These are phyloP conservation scores for Ephestia elutella DNA, from an alignment of 1,140 invertebrate genomes.

Conservation along the genomic window DNA sequence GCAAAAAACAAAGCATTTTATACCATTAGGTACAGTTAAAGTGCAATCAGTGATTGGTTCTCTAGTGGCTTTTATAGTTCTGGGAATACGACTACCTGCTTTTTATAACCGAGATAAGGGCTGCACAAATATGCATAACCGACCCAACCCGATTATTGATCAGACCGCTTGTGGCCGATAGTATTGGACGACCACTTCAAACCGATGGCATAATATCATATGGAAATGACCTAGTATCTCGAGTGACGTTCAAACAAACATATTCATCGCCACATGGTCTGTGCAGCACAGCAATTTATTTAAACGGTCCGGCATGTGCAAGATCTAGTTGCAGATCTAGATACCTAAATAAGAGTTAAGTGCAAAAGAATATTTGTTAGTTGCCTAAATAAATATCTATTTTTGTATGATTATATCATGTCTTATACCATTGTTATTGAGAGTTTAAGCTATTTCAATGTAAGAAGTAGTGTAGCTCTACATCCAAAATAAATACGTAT, in stretches of 20 bases:
- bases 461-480: background rate
- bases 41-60: conserved; percentile 30
- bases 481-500: conserved; percentile 11
- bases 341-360: too few relatives aligned
- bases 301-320: too few relatives aligned
- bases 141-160: conserved; percentile 55
- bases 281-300: background rate
- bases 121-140: conserved; percentile 49
- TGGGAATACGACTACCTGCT: conserved; percentile 62
- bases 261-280: conserved; percentile 26
- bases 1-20: conserved; percentile 31
- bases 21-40: background rate
- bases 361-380: too few relatives aligned
- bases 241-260: conserved; percentile 27
- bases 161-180: conserved; percentile 22
- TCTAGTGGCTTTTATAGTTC: conserved; percentile 42
- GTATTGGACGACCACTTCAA: conserved; percentile 38
- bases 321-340: too few relatives aligned
- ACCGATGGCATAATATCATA: conserved; percentile 36
- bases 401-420: too few relatives aligned
- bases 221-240: conserved; percentile 37
- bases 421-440: too few relatives aligned
- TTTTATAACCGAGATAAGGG: conserved; percentile 50
- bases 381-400: too few relatives aligned
- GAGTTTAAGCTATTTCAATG: conserved; percentile 5